These are phyloP conservation scores for Lanius collurio DNA, from an alignment of 2,113 vertebrate species.

Conservation along the genomic window DNA sequence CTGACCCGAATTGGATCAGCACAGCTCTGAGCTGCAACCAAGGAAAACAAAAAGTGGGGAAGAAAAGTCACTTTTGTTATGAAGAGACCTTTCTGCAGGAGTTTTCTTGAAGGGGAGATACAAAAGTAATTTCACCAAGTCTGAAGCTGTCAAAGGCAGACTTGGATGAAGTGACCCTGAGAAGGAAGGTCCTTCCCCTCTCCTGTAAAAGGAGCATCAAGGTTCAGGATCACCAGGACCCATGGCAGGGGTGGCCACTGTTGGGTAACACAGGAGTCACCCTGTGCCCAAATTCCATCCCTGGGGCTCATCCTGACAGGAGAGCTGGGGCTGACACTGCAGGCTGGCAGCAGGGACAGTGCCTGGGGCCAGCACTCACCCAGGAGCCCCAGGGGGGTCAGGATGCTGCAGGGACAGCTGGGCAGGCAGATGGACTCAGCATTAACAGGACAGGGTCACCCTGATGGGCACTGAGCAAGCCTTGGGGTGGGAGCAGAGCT, in stretches of 20 bases:
- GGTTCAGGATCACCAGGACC: neutral
- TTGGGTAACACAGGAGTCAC: neutral
- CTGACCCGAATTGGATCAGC: neutral
- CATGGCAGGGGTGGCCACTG: fast-evolving
- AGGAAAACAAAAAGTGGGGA: neutral
- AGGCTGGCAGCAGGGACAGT: neutral
- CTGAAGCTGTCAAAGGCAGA: neutral
- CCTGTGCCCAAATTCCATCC: neutral
- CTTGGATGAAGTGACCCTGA: neutral
- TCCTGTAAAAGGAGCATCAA: neutral
- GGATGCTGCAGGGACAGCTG: neutral
- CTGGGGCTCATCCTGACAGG: neutral
- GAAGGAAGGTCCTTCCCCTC: neutral
- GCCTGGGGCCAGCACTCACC: neutral
- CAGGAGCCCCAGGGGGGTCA: fast-evolving
- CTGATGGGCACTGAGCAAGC: neutral
- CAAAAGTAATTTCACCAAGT: neutral
- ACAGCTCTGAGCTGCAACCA: neutral
- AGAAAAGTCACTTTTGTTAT: neutral
- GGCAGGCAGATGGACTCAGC: neutral
- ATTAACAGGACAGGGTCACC: neutral
- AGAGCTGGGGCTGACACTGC: neutral
- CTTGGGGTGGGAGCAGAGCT: neutral
- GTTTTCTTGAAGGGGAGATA: neutral
- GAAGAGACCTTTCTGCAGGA: neutral